Evolutionary conservation across 2,888 invertebrate genomes (phyloP).

Genomic region (Dryobota labecula): DNA sequence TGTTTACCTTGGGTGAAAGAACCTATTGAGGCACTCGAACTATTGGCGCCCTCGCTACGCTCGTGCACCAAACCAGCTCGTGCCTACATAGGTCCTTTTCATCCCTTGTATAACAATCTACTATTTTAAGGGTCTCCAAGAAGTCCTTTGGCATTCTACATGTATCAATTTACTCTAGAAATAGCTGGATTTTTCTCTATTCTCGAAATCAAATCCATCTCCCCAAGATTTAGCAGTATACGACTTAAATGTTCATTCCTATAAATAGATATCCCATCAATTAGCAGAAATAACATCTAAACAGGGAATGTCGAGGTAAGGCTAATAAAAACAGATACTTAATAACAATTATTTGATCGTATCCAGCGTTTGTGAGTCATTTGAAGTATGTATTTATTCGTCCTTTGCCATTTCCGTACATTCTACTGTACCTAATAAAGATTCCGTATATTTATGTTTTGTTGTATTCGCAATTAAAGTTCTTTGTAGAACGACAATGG

Average conservation of each 20-base stretch:
- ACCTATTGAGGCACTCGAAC: no score
- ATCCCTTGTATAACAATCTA: no score
- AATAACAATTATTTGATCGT: conserved; percentile 71
- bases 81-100: no score
- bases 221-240: not conserved
- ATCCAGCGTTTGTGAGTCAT: conserved; percentile 67
- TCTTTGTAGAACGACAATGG: conserved; percentile 41
- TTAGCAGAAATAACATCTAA: conserved; percentile 33
- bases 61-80: no score
- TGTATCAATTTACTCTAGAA: not conserved
- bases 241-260: not conserved
- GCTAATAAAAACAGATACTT: conserved; percentile 57
- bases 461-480: conserved; percentile 47
- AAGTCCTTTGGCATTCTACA: not conserved
- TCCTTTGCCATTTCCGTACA: conserved; percentile 69
- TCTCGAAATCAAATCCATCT: not conserved
- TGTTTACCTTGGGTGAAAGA: no score
- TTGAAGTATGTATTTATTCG: conserved; percentile 65
- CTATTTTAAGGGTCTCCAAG: no score
- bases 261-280: conserved; percentile 14
- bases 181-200: not conserved
- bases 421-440: conserved; percentile 62
- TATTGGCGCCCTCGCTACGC: no score
- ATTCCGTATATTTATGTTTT: conserved; percentile 60
- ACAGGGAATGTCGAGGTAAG: conserved; percentile 54